These are phyloP conservation scores for Macrocentrus cingulum DNA, from an alignment of 1,140 invertebrate genomes.

Conservation along the genomic window DNA sequence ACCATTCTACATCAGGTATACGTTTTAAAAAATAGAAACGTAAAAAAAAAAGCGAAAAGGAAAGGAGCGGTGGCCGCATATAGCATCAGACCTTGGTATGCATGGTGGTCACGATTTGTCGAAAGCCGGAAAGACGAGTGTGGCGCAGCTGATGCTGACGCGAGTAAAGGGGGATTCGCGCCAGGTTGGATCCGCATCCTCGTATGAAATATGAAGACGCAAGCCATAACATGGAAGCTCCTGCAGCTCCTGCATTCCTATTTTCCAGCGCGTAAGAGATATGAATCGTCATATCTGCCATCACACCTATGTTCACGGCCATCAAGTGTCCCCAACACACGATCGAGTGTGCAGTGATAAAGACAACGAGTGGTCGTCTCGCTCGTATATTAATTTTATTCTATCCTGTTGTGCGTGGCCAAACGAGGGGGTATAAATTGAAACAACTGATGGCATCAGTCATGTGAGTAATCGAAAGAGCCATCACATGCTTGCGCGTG, in stretches of 20 bases:
- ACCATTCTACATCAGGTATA: no score
- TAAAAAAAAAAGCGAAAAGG: not conserved
- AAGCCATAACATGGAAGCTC: constrained; percentile 38
- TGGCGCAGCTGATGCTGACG: no score
- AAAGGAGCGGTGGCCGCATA: not conserved
- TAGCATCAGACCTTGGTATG: no score
- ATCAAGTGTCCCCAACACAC: not conserved
- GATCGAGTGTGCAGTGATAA: no score
- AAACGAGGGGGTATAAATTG: no score
- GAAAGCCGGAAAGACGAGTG: constrained; percentile 14
- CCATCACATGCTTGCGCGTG: not conserved
- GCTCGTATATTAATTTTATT: no score
- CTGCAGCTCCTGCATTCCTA: constrained; percentile 46
- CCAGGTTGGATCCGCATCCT: no score
- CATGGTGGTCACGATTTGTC: not conserved
- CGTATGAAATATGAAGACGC: constrained; percentile 36
- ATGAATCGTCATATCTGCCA: constrained; percentile 42
- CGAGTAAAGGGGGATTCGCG: no score
- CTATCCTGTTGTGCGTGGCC: no score
- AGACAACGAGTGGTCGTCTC: no score
- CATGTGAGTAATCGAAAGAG: not conserved
- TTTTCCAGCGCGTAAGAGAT: constrained; percentile 47
- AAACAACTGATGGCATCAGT: not conserved
- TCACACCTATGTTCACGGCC: constrained; percentile 25
- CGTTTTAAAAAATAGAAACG: no score